Base-by-base conservation (phyloP, 2,888 invertebrate species). In the Plebejus argus region DNA sequence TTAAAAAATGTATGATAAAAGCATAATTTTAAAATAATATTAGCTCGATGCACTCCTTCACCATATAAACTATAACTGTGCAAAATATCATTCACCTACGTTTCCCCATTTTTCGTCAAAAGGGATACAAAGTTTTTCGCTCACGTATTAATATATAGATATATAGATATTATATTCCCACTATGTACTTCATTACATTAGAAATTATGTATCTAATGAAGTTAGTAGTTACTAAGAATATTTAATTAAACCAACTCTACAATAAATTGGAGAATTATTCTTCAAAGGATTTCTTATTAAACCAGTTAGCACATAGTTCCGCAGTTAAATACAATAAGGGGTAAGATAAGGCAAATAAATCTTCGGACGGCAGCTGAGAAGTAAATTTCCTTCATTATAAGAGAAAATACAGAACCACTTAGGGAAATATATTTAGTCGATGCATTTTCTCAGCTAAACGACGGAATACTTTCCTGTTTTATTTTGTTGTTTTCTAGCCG, bases 331-430 rank as follows among this genome's bases (percentile, higher is more conserved):
- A 86, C 86, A 89, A 89, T 88, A 90, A 91, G 89, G 86, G 88
- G 87, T 86, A 85, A 88, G 89, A 90, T 90, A 90, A 89, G 88
- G 87, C 86, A 90, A 90, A 90, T 87, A 89, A 89, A 90, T 90
- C 85, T 85, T 86, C 78, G 82, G 78, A 82, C 85, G 84, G 84
- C 85, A 85, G 84, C 83, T 83, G 81, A 84, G 83, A 83, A 86
- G 84, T 84, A 83, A 86, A 86, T 87, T 77, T 77, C 56, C 77
- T 77, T 58, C 71, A 77, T 72, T 56, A 79, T 85, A 85, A 83
- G 83, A 83, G 83, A 83, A 83, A 84, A 83, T 85, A 84, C 85
- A 82, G 80, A 80, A 81, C 80, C 79, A 79, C 83, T 82, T 84
- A 79, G 81, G 72, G 72, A 15, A 23, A 45, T 39, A 72, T 45